Base-by-base conservation (phyloP, 2,797 vertebrate species). In the Cyprinella venusta region DNA sequence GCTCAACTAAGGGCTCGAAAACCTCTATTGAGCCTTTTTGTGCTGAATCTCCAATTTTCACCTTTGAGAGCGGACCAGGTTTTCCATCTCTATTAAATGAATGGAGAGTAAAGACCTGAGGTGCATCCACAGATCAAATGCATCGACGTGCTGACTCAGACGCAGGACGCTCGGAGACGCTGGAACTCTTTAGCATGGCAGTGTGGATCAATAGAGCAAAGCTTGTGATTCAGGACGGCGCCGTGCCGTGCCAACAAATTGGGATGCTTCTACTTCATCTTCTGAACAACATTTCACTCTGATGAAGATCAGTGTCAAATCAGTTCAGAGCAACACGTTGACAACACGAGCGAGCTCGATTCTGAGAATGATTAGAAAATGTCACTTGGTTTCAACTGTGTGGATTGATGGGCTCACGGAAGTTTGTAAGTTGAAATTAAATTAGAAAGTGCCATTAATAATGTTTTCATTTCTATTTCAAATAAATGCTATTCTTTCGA, bases 121-220 rank as follows among this genome's bases (percentile, higher is more conserved):
- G 80, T 70, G 70, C 74, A 56, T 81, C 68, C 52, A 78, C 72
- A 87, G 86, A 89, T 89, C 82, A 89, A 86, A 82, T 40, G 64
- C 86, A 89, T 87, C 71, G 86, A 88, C 80, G 45, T 87, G 88
- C 88, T 89, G 88, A 89, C 82, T 89, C 87, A 87, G 82, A 48
- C 54, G 36, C 56, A 52, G 72, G 68, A 79, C 13, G 69, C 86
- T 87, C 65, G 13, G 38, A 80, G 80, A 84, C 48, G 19, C 33
- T 33, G 68, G 69, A 80, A 71, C 84, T 85, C 84, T 81, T 89
- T 87, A 84, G 84, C 80, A 83, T 42, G 30, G n/a, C 77, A 86
- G 77, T 54, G 33, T 12, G 74, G 69, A 89, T 89, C 87, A 79
- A 89, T 89, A 83, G 56, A 83, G 67, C 61, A 78, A 63, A 77